These are phyloP conservation scores for Neotragus moschatus DNA, from an alignment of 2,113 vertebrate species.

Conservation along the genomic window DNA sequence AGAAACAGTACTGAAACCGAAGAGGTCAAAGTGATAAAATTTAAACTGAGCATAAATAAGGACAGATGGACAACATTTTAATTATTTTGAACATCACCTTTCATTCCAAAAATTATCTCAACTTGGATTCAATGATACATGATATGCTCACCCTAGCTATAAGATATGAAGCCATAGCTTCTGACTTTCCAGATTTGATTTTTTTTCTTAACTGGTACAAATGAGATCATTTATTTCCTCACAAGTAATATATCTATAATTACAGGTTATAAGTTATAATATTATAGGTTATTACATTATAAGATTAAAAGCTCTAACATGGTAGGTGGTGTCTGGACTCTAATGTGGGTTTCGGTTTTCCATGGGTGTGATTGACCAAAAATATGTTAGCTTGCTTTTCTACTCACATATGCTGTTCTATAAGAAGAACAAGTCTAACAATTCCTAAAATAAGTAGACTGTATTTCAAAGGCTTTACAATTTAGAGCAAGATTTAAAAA, in stretches of 20 bases:
- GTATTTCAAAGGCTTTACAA: constrained; percentile 16
- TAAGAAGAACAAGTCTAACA: constrained; percentile 3
- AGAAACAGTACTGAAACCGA: background rate
- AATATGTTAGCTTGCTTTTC: constrained; percentile 20
- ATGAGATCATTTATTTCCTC: background rate
- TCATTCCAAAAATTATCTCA: background rate
- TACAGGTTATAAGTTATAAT: background rate
- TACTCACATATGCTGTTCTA: background rate
- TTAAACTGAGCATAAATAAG: background rate
- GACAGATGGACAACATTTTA: background rate
- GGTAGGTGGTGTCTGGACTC: background rate
- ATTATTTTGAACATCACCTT: background rate
- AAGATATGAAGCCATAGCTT: background rate
- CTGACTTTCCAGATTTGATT: background rate
- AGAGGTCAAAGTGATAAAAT: background rate
- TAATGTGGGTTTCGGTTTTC: background rate
- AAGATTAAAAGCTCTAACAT: background rate
- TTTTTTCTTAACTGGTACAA: background rate
- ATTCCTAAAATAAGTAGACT: constrained; percentile 19
- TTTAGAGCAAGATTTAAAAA: background rate
- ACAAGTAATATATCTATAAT: background rate
- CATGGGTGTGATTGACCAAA: background rate
- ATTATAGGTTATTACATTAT: background rate
- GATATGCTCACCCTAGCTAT: background rate
- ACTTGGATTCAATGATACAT: background rate